phyloP scores from a whole-genome alignment of 2,797 vertebrate species.

The Avahi laniger region DNA sequence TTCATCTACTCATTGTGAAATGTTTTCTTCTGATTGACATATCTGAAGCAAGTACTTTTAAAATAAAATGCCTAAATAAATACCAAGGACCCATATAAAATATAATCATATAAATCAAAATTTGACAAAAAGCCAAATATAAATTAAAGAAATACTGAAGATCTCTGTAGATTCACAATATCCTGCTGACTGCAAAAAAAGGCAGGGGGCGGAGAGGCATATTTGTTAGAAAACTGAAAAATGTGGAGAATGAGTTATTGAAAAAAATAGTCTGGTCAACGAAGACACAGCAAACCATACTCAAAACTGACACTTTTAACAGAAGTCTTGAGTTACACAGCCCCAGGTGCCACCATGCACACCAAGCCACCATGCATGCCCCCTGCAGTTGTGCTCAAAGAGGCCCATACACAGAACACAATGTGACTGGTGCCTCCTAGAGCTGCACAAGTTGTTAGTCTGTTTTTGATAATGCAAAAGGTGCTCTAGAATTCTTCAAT shows the following conservation, averaged over 20 bases:
- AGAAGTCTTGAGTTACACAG: neutral
- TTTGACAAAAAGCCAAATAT: conserved; percentile 14
- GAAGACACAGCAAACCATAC: neutral
- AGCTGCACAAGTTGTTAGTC: neutral
- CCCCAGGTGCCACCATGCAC: neutral
- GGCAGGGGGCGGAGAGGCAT: neutral
- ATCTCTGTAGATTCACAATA: conserved; percentile 16
- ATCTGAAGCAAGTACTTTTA: neutral
- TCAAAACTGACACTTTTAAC: neutral
- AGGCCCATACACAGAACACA: neutral
- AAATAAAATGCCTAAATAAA: conserved; percentile 40
- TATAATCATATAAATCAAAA: conserved; percentile 25
- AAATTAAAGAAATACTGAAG: conserved; percentile 5
- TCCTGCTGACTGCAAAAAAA: neutral
- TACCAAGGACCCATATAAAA: neutral
- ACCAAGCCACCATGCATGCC: neutral
- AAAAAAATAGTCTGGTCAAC: neutral
- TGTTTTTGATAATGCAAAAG: neutral
- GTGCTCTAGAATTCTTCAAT: neutral
- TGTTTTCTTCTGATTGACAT: neutral
- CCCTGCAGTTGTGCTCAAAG: neutral
- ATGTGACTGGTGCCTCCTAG: neutral
- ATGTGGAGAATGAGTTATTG: neutral
- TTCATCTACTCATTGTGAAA: conserved; percentile 36
- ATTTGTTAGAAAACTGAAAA: conserved; percentile 16